Evolutionary conservation across 2,888 invertebrate genomes (phyloP), one percentile per base, ranked within the genome.

Genomic region (Nephrocerus scutellatus): DNA sequence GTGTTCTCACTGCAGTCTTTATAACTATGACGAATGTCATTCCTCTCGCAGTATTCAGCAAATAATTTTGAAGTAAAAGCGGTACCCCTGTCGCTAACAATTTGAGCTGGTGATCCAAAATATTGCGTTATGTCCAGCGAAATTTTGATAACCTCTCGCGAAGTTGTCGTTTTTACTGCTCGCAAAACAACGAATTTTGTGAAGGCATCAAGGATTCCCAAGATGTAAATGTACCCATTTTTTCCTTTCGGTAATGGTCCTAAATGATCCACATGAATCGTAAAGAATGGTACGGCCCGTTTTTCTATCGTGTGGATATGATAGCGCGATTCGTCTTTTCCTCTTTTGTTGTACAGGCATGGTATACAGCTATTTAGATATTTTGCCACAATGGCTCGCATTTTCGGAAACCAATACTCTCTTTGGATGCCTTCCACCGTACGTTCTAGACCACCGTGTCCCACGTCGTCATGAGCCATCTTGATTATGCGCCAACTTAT

Each of bases 21-120:
- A n/a, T n/a, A 37, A 5, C 52, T 31, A 35, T 54, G 53, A 10
- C 39, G 20, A 3, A 55, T 52, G 2, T 38, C 31, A 20, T 45
- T 36, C 13, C 42, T 21, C 4, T 32, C 12, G 38, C 46, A 49
- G 26, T 49, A 50, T 3, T 44, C 24, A 19, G 39, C 37, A 36
- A 53, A 52, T 14, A 13, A 19, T 13, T 43, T 30, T 3, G 52
- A 46, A 1, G 44, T 51, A 34, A 44, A 56, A 2, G 52, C 51
- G 1, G 53, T 46, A 2, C 51, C 51, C 21, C 49, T 30, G 40
- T 54, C 50, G 6, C 44, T 45, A 19, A 56, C 44, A 6, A 56
- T 41, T 20, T 43, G 36, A 14, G 34, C 34, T 9, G 51, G 52
- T 14, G 37, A 43, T n/a, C 52, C 52, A 35, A 52, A 51, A 44